Conservation (phyloP, 2,113 vertebrate species). For the Scophthalmus maximus region DNA sequence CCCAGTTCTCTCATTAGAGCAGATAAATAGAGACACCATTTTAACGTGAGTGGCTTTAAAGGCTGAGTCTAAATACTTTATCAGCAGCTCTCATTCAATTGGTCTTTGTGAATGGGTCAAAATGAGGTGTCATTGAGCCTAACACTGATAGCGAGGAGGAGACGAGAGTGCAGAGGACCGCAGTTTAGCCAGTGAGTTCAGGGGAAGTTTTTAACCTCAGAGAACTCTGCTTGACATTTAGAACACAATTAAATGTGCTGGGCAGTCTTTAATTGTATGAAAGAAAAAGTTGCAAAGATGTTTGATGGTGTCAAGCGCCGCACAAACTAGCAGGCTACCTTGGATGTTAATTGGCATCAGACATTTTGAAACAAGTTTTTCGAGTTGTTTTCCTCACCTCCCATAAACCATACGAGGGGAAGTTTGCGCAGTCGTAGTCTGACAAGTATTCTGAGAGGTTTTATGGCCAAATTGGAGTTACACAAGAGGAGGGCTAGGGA, state of each 20-base stretch:
- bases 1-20: constrained; percentile 37
- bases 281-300: not conserved
- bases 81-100: constrained; percentile 59
- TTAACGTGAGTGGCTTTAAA: constrained; percentile 64
- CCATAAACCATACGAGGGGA: not conserved
- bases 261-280: not conserved
- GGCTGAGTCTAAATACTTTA: constrained; percentile 66
- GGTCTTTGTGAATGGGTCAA: constrained; percentile 62
- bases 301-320: not conserved
- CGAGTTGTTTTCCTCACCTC: constrained; percentile 9
- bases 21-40: constrained; percentile 63
- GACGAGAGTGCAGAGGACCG: not conserved
- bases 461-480: constrained; percentile 22
- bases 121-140: constrained; percentile 60
- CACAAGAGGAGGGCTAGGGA: not conserved
- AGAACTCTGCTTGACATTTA: constrained; percentile 35
- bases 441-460: constrained; percentile 11
- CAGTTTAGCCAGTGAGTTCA: constrained; percentile 40
- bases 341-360: constrained; percentile 17
- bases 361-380: not conserved
- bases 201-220: constrained; percentile 46
- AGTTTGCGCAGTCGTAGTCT: constrained; percentile 9
- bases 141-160: constrained; percentile 31
- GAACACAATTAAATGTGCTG: constrained; percentile 2
- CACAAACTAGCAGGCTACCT: not conserved